These are phyloP conservation scores for Sylvia borin DNA, from an alignment of 2,797 vertebrate species.

Conservation along the genomic window DNA sequence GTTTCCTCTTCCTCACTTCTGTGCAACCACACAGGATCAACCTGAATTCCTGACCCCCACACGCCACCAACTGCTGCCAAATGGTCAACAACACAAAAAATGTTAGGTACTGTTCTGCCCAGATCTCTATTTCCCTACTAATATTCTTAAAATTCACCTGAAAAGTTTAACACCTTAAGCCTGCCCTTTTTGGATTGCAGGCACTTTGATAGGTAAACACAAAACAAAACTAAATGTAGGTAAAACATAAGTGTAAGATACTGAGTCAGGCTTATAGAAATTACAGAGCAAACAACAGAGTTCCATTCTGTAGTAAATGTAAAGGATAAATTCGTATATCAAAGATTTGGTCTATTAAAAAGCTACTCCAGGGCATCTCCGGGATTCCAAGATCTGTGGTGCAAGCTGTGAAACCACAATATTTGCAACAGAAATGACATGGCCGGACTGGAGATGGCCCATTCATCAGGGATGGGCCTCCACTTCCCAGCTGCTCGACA, in stretches of 20 bases:
- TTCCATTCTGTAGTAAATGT: not conserved
- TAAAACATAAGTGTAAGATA: not conserved
- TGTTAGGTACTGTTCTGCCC: not conserved
- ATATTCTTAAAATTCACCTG: not conserved
- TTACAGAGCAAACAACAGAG: not conserved
- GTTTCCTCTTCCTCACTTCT: not conserved
- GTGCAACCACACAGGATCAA: not conserved
- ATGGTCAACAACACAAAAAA: not conserved
- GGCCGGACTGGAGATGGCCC: no score
- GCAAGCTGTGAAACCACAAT: no score
- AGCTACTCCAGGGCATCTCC: no score
- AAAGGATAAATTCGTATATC: no score
- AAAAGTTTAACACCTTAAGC: not conserved
- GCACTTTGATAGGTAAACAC: not conserved
- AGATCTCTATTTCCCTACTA: not conserved
- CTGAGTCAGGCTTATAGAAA: not conserved
- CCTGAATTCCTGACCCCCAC: not conserved
- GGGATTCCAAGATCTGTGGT: no score
- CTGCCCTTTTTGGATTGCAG: not conserved
- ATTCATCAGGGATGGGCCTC: no score
- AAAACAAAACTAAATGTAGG: not conserved
- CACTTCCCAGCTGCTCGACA: no score
- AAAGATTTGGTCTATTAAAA: no score
- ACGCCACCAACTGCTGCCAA: not conserved
- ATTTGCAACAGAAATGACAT: no score